phyloP scores from a whole-genome alignment of 2,113 vertebrate species.

The Neomonachus schauinslandi region DNA sequence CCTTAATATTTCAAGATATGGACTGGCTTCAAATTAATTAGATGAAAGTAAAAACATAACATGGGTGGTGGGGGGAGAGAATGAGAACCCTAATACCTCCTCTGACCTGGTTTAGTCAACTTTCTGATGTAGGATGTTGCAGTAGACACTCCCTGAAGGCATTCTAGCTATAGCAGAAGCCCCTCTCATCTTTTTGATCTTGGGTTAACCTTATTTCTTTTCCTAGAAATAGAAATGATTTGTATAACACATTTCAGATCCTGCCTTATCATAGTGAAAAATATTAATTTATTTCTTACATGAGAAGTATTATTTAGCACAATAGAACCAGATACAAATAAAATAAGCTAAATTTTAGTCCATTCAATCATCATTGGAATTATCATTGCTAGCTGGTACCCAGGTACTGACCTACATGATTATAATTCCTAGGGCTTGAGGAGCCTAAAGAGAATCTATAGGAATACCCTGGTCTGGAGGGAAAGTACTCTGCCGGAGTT shows the following conservation, averaged over 20 bases:
- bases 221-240: slow-evolving; percentile 4
- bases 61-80: background rate
- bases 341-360: background rate
- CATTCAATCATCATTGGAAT: background rate
- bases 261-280: background rate
- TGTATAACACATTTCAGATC: background rate
- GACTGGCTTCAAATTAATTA: background rate
- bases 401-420: background rate
- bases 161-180: background rate
- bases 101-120: background rate
- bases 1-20: background rate
- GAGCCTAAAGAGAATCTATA: background rate
- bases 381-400: background rate
- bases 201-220: slow-evolving; percentile 21
- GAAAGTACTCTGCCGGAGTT: background rate
- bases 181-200: background rate
- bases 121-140: background rate
- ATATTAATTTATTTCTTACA: background rate
- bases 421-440: background rate
- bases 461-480: background rate
- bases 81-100: background rate
- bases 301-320: background rate
- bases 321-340: background rate
- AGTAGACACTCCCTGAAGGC: background rate
- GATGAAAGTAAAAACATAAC: background rate